Percentiles rank a stretch among this genome's conserved stretches.
Conservation (phyloP, 2,797 vertebrate genomes). For the Sylvilagus floridanus region DNA sequence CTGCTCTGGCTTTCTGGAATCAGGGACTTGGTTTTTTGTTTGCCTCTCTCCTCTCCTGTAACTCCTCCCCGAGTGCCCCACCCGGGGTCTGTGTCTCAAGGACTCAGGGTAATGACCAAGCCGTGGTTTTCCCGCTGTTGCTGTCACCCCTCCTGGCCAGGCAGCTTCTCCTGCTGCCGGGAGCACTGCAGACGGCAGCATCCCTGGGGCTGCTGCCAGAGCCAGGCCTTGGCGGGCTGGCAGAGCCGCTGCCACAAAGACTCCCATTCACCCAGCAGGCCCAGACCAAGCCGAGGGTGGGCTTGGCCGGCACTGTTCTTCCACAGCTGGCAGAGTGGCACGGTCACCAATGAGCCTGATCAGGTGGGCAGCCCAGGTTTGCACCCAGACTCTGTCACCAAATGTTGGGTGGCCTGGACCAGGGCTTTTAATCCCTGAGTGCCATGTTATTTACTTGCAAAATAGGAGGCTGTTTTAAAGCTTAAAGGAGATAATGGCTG, state of each 20-base stretch:
- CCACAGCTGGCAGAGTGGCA: not conserved
- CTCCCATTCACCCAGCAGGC: not conserved
- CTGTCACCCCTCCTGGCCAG: not conserved
- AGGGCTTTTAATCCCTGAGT: not conserved
- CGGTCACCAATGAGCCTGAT: not conserved
- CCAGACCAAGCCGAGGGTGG: not conserved
- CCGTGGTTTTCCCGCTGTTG: not conserved
- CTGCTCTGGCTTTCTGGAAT: conserved; percentile 17
- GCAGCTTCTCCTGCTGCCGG: not conserved
- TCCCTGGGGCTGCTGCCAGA: not conserved
- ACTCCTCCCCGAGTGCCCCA: not conserved
- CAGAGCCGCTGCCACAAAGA: not conserved
- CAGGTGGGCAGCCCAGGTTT: not conserved
- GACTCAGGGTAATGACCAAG: conserved; percentile 1
- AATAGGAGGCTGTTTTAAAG: not conserved
- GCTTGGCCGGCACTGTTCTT: not conserved
- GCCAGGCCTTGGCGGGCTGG: not conserved
- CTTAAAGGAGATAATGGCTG: not conserved
- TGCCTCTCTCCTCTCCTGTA: not conserved
- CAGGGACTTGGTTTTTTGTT: not conserved
- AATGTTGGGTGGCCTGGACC: not conserved
- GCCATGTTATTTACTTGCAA: not conserved
- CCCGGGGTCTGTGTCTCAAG: not conserved
- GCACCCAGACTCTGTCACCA: not conserved
- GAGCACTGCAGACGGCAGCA: not conserved